A percentile compares a stretch with the other conserved stretches of the same genome.
Conservation (phyloP, 2,888 invertebrate species). For the Oligia fasciuncula region DNA sequence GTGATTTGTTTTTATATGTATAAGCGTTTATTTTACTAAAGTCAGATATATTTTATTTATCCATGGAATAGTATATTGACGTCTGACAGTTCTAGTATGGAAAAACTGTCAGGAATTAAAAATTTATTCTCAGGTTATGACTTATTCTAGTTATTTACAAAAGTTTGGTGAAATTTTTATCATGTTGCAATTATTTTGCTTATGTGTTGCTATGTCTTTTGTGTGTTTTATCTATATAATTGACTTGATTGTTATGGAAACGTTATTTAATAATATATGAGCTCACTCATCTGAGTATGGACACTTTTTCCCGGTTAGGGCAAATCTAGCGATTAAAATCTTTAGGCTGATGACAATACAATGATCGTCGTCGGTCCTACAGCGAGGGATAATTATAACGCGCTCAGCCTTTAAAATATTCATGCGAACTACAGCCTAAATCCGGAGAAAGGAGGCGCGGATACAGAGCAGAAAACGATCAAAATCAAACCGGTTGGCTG, state of each 20-base stretch:
- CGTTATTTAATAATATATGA: not conserved
- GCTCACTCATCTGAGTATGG: not conserved
- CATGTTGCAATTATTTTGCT: not conserved
- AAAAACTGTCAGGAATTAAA: no score
- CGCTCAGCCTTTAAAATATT: constrained; percentile 35
- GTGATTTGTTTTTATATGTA: not conserved
- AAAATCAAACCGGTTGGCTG: constrained; percentile 46
- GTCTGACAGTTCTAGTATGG: no score
- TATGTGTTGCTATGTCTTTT: not conserved
- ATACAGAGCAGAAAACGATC: constrained; percentile 2
- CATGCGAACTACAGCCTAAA: constrained; percentile 35
- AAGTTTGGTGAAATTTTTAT: not conserved
- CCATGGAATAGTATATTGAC: not conserved
- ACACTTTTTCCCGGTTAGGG: not conserved
- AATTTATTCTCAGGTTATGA: no score
- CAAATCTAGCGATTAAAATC: not conserved
- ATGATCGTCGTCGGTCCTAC: not conserved
- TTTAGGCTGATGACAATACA: not conserved
- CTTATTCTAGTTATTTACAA: no score
- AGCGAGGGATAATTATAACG: constrained; percentile 40
- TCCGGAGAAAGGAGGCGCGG: constrained; percentile 11
- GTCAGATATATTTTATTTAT: not conserved
- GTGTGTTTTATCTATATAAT: no score
- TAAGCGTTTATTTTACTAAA: no score
- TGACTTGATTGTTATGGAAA: not conserved